A percentile compares a stretch with the other conserved stretches of the same genome.
Conservation (phyloP, 1,140 invertebrate species). For the Diachasma alloeum region DNA sequence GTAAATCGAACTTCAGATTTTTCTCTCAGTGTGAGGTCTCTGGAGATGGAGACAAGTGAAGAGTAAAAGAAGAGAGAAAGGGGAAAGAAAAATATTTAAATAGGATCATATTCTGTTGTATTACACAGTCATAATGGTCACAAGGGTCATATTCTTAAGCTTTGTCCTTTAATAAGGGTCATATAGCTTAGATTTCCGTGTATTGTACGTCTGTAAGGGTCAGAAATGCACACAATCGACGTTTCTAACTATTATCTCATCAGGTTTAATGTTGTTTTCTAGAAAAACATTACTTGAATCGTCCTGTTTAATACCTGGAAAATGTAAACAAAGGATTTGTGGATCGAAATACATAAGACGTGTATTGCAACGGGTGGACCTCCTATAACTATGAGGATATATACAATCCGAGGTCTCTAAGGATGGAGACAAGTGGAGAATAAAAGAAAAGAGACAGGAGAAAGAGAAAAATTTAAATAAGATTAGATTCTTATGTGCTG, state of each 20-base stretch:
- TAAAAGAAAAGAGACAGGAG: neutral
- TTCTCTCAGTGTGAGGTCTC: no score
- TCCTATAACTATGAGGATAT: neutral
- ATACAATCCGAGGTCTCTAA: neutral
- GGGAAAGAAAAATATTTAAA: conserved; percentile 13
- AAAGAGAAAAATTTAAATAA: conserved; percentile 17
- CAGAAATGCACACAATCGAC: no score
- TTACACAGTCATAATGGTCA: no score
- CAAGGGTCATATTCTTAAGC: no score
- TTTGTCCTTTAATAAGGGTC: no score
- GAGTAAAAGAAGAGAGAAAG: neutral
- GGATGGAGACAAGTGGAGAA: neutral
- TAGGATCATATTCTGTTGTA: no score
- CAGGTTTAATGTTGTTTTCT: neutral
- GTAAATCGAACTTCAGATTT: no score
- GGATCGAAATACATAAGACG: neutral
- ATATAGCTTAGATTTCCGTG: no score
- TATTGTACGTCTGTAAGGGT: no score
- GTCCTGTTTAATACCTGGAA: neutral
- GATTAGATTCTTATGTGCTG: no score
- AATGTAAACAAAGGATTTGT: neutral
- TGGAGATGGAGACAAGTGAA: neutral
- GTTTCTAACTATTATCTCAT: neutral
- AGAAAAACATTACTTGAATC: neutral
- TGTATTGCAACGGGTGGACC: neutral